Conservation (phyloP, 2,113 vertebrate genomes). For the Capricornis sumatraensis region DNA sequence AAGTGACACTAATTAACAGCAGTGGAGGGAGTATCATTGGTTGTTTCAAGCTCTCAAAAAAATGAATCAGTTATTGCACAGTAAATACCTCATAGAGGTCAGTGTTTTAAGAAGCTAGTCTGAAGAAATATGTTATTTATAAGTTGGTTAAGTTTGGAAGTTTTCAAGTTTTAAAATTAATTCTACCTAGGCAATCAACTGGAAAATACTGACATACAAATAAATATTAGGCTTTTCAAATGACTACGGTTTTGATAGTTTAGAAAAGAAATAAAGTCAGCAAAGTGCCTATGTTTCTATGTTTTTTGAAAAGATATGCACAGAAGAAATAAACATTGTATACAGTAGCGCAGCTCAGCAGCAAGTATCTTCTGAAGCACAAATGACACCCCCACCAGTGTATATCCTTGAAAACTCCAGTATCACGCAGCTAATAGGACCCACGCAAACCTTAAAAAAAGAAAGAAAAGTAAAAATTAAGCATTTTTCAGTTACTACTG, state of each 20-base stretch:
- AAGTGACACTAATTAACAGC: slow-evolving; percentile 84
- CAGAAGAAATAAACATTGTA: slow-evolving; percentile 56
- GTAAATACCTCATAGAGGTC: slow-evolving; percentile 91
- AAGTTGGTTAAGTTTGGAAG: slow-evolving; percentile 71
- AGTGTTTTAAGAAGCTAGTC: slow-evolving; percentile 81
- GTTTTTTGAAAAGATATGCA: slow-evolving; percentile 53
- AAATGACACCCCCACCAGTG: slow-evolving; percentile 63
- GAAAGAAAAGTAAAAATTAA: background rate
- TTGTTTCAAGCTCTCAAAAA: slow-evolving; percentile 88
- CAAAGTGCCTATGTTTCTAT: slow-evolving; percentile 77
- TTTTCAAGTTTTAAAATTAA: slow-evolving; percentile 83
- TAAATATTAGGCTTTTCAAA: slow-evolving; percentile 83
- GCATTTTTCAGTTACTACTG: background rate
- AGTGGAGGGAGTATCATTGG: slow-evolving; percentile 82
- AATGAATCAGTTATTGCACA: slow-evolving; percentile 90
- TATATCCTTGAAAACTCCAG: slow-evolving; percentile 35
- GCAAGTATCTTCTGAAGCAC: slow-evolving; percentile 77
- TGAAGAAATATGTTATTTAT: slow-evolving; percentile 75
- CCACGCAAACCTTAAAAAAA: slow-evolving; percentile 61
- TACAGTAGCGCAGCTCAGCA: slow-evolving; percentile 79
- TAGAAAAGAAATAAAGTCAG: slow-evolving; percentile 70
- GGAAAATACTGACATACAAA: slow-evolving; percentile 79
- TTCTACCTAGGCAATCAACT: slow-evolving; percentile 70
- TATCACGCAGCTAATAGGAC: slow-evolving; percentile 37
- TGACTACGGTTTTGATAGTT: slow-evolving; percentile 67